phyloP scores from a whole-genome alignment of 2,888 invertebrate genomes.

The Trichogramma evanescens region DNA sequence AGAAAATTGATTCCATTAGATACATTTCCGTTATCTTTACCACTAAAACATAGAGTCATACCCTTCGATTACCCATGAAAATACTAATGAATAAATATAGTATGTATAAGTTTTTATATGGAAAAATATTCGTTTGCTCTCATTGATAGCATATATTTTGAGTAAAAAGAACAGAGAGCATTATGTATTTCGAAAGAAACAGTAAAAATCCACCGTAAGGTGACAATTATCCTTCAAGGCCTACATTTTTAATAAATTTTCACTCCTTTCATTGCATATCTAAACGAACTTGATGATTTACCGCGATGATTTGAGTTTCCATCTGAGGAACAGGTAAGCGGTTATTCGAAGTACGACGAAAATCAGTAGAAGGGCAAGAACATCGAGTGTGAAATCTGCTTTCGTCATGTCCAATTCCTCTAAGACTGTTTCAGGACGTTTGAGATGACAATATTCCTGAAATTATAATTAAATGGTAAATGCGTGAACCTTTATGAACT shows the following conservation, averaged over 20 bases:
- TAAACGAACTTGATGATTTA: conserved; percentile 45
- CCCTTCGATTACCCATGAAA: conserved; percentile 12
- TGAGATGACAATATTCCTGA: conserved; percentile 80
- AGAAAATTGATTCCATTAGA: too few species aligned
- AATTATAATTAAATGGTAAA: conserved; percentile 19
- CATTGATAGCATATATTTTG: neutral
- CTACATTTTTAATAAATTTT: neutral
- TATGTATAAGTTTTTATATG: neutral
- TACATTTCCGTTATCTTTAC: neutral
- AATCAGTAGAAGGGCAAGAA: conserved; percentile 70
- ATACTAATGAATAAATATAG: neutral
- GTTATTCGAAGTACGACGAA: conserved; percentile 73
- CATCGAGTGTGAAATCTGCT: conserved; percentile 71
- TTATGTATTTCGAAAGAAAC: neutral
- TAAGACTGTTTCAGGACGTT: conserved; percentile 71
- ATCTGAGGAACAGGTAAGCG: conserved; percentile 78
- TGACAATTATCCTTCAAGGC: too few species aligned
- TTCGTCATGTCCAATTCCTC: conserved; percentile 82
- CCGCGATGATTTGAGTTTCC: conserved; percentile 76
- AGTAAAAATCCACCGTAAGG: too few species aligned
- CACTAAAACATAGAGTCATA: conserved; percentile 4
- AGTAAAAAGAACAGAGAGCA: conserved; percentile 15
- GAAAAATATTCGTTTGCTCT: conserved; percentile 2
- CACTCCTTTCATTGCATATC: neutral
- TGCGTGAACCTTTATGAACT: neutral